phyloP scores from a whole-genome alignment of 2,113 vertebrate genomes.

The Equus quagga region DNA sequence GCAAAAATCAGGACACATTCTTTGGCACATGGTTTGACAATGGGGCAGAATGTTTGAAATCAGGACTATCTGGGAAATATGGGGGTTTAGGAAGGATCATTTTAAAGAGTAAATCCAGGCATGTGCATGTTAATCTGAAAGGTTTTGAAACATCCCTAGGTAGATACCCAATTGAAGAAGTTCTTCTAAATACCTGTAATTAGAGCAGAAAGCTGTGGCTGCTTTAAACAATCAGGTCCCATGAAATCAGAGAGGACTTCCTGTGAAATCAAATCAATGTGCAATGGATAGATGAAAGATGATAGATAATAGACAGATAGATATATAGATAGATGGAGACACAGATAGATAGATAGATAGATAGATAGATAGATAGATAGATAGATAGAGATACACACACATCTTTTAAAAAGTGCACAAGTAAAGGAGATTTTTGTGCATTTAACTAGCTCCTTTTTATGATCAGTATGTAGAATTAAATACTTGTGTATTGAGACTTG shows the following conservation, averaged over 20 bases:
- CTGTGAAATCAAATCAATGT: constrained; percentile 14
- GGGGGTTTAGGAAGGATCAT: not conserved
- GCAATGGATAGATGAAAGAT: not conserved
- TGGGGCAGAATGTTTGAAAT: not conserved
- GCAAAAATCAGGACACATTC: not conserved
- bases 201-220: not conserved
- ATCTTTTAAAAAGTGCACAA: not conserved
- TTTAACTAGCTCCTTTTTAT: constrained; percentile 36
- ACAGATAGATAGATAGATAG: not conserved
- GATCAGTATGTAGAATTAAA: constrained; percentile 12
- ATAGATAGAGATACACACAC: not conserved
- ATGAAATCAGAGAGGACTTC: not conserved
- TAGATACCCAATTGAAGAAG: not conserved
- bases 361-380: not conserved
- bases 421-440: not conserved
- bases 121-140: not conserved
- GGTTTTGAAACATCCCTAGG: not conserved
- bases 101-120: constrained; percentile 11
- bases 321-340: not conserved
- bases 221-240: not conserved
- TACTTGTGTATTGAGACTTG: not conserved
- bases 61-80: not conserved
- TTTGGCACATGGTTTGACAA: not conserved
- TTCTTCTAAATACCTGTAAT: not conserved
- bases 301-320: not conserved